Evolutionary conservation across 1,140 invertebrate genomes (phyloP), one percentile per base, ranked within the genome.

Genomic region (Solenopsis invicta): DNA sequence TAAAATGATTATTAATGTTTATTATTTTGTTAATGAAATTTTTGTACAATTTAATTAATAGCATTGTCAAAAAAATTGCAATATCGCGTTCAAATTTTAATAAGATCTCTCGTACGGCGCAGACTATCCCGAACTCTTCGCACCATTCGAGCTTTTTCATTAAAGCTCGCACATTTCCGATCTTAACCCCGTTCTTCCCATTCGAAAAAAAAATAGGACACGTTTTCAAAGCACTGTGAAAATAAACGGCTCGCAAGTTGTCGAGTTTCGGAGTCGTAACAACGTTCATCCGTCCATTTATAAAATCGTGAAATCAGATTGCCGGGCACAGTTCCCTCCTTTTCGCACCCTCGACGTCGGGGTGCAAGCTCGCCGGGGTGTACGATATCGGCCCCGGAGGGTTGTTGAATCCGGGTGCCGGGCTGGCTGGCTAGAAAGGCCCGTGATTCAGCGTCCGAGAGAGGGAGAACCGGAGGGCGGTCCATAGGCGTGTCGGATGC

Each of bases 401-500:
- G 86, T 29, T 54, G 34, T 29, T 29, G 52, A 71, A 41, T 41
- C 56, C 54, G 16, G 74, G 37, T 67, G 12, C 29, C 66, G 8
- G 52, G 37, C 69, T 75, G 66, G 66, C 37, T 41, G 62, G 24
- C 18, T 54, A 45, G 21, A 37, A 9, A 59, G 61, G 18, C n/a
- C 41, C 41, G 59, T 74, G 72, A 74, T 87, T 80, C 66, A 61
- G 37, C 13, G 18, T 2, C 0, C 0, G 2, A 29, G 6, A 74
- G 48, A 18, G 61, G 78, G 88, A 88, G 54, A 71, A 6, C 12
- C 29, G 0, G 1, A 21, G 59, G 88, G 88, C 88, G 71, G 76
- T 75, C 80, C 67, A 9, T 50, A 74, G 93, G 93, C 93, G 93
- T 91, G 91, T 89, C 72, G 21, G 69, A 34, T 52, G 37, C 18